Conservation (phyloP, 2,888 invertebrate species). For the Pimpla rufipes region DNA sequence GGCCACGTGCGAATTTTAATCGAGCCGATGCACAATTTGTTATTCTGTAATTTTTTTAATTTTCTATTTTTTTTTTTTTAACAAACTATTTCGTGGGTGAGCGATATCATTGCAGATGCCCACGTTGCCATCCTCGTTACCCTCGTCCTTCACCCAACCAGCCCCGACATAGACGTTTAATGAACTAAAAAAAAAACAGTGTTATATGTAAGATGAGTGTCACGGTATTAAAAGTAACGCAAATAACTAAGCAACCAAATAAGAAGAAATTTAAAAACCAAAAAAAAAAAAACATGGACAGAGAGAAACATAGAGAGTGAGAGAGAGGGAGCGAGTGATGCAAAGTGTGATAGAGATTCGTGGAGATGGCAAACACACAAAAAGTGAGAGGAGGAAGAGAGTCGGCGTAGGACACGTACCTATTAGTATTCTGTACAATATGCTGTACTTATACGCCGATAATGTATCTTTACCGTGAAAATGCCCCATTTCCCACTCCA, state of each 20-base stretch:
- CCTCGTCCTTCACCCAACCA: constrained; percentile 23
- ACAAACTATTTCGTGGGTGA: neutral
- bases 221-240: constrained; percentile 59
- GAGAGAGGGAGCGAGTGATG: too few species aligned
- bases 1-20: neutral
- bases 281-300: constrained; percentile 33
- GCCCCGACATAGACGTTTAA: constrained; percentile 34
- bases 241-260: constrained; percentile 63
- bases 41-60: neutral
- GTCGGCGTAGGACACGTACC: constrained; percentile 59
- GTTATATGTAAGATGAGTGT: constrained; percentile 73
- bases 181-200: constrained; percentile 54
- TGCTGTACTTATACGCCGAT: constrained; percentile 58
- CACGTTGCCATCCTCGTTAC: constrained; percentile 19
- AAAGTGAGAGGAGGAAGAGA: constrained; percentile 27
- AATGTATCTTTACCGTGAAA: constrained; percentile 21
- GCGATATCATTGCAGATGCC: neutral
- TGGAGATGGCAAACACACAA: constrained; percentile 37
- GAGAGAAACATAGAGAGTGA: constrained; percentile 41
- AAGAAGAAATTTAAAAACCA: constrained; percentile 52
- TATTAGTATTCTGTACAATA: constrained; percentile 63
- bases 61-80: neutral
- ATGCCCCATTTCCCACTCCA: neutral
- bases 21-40: neutral
- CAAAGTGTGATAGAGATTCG: constrained; percentile 24